Evolutionary conservation across 2,797 vertebrate species (phyloP), one percentile per base, ranked within the genome.

Genomic region (Tangara arthus): DNA sequence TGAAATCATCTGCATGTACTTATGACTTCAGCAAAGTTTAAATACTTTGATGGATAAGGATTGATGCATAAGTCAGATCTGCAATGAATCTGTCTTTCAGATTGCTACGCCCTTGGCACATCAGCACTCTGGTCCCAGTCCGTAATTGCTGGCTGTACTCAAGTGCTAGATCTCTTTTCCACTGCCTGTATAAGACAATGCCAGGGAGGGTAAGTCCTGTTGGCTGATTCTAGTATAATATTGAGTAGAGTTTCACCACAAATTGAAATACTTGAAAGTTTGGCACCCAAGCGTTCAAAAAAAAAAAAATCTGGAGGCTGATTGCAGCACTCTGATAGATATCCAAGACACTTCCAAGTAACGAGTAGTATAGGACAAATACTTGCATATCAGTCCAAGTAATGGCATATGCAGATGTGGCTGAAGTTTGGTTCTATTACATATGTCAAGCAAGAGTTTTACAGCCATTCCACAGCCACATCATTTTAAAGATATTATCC

Each of bases 1-100:
- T 70, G 65, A 91, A 92, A 68, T 93, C 83, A 94, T 93, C 90
- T 92, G 92, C 81, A 88, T 80, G 37, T 86, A 76, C 37, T 94
- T 90, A 94, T 11, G 9, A 89, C 79, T 83, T 94, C 73, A 82
- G 69, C 59, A 79, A 76, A 61, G 44, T 76, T 92, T 92, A 73
- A 88, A 78, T 49, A 46, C 50, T 90, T 79, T 8, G 17, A 70
- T 83, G 66, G 79, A 88, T 66, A 65, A 91, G 83, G 76, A 94
- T 13, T 76, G 52, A 84, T 78, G 47, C 53, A 8, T 79, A 76
- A 90, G 42, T 66, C 63, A 90, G 60, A 59, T 56, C 44, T 73
- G 77, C 49, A 82, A 66, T 22, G 37, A 70, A 77, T 69, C 49
- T 53, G 42, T 24, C 89, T 77, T 85, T 92, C 59, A 73, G 65